Conservation (phyloP, 1,140 invertebrate genomes). For the Oreohelix idahoensis region DNA sequence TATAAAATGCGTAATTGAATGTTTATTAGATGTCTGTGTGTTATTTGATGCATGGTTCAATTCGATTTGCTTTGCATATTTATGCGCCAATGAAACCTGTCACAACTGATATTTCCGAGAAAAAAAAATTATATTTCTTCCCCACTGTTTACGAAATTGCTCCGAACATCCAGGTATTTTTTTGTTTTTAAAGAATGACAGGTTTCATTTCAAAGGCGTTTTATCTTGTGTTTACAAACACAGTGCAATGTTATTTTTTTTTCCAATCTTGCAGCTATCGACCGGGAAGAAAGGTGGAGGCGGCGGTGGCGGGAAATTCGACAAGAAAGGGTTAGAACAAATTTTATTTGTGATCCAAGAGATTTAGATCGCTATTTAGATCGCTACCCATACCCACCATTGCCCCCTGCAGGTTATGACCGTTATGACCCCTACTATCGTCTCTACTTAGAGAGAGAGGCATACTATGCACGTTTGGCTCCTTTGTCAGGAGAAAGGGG, state of each 20-base stretch:
- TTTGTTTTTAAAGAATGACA: not conserved
- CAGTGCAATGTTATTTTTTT: slow-evolving; percentile 39
- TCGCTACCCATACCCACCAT: slow-evolving; percentile 42
- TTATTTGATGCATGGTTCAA: slow-evolving; percentile 3
- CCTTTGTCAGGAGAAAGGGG: slow-evolving; percentile 44
- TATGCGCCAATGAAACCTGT: slow-evolving; percentile 35
- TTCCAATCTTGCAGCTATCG: slow-evolving; percentile 43
- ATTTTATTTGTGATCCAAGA: slow-evolving; percentile 31
- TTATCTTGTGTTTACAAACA: slow-evolving; percentile 13
- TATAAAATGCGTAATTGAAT: not conserved
- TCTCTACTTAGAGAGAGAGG: slow-evolving; percentile 47
- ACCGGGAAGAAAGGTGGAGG: slow-evolving; percentile 43
- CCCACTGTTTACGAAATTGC: not conserved
- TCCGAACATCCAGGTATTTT: not conserved
- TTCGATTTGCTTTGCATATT: slow-evolving; percentile 7
- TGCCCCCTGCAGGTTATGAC: slow-evolving; percentile 44
- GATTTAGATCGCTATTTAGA: slow-evolving; percentile 42
- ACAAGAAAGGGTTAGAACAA: slow-evolving; percentile 44
- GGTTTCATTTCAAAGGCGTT: slow-evolving; percentile 32
- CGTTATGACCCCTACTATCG: slow-evolving; percentile 51
- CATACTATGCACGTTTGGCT: slow-evolving; percentile 38
- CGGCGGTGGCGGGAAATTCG: slow-evolving; percentile 42
- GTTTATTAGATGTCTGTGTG: not conserved
- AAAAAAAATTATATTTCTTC: not conserved
- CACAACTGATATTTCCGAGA: not conserved